Conservation (phyloP, 1,140 invertebrate species). For the Harpegnathos saltator region DNA sequence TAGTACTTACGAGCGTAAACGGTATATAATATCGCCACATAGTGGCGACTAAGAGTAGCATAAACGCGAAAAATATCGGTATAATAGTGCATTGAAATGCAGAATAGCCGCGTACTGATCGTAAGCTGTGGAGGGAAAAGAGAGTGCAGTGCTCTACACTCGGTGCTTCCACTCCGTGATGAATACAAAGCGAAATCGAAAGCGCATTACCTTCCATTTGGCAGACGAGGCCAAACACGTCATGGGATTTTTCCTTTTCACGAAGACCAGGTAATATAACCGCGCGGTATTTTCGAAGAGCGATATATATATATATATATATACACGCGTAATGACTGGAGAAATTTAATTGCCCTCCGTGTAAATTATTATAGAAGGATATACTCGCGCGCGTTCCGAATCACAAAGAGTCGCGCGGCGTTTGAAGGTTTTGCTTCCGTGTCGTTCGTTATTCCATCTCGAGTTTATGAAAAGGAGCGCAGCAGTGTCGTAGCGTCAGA, state of each 20-base stretch:
- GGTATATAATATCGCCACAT: background rate
- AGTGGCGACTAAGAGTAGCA: background rate
- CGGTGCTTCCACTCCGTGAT: slow-evolving; percentile 20
- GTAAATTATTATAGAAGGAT: too few relatives aligned
- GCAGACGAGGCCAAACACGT: slow-evolving; percentile 32
- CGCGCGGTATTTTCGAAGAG: slow-evolving; percentile 31
- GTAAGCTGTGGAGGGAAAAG: slow-evolving; percentile 56
- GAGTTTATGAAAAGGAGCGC: background rate
- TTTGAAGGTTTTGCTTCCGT: background rate
- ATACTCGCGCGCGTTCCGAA: too few relatives aligned
- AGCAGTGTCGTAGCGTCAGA: background rate
- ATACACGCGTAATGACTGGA: slow-evolving; percentile 20
- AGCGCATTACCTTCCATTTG: slow-evolving; percentile 38
- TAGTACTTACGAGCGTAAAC: background rate
- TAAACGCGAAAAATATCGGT: slow-evolving; percentile 40
- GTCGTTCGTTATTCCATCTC: background rate
- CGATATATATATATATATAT: too few relatives aligned
- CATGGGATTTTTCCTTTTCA: background rate
- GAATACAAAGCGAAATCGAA: slow-evolving; percentile 48
- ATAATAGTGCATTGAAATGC: slow-evolving; percentile 22
- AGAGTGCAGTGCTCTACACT: slow-evolving; percentile 19
- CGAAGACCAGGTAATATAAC: slow-evolving; percentile 6
- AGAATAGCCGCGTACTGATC: slow-evolving; percentile 15
- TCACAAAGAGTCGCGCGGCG: too few relatives aligned
- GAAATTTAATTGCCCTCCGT: slow-evolving; percentile 36